Percentiles rank a stretch among this genome's conserved stretches.
phyloP scores from a whole-genome alignment of 2,888 invertebrate species.

The Polyploca ridens region DNA sequence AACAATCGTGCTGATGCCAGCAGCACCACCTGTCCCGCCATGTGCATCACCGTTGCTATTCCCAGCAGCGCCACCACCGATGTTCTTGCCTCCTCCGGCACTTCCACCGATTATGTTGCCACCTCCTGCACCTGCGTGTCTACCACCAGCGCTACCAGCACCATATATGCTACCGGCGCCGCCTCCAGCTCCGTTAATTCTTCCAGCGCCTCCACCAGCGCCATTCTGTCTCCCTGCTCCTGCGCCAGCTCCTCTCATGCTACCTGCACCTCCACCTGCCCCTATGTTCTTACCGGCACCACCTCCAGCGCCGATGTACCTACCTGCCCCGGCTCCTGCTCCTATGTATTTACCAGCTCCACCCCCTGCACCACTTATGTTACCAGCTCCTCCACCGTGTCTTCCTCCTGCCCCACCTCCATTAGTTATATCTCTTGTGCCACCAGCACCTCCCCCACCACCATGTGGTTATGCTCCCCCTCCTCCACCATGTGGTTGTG shows the following conservation, averaged over 20 bases:
- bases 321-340: slow-evolving; percentile 34
- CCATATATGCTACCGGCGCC: slow-evolving; percentile 32
- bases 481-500: slow-evolving; percentile 41
- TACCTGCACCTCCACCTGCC: slow-evolving; percentile 29
- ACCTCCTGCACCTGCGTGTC: slow-evolving; percentile 23
- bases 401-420: slow-evolving; percentile 45
- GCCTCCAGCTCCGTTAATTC: slow-evolving; percentile 28
- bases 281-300: slow-evolving; percentile 27
- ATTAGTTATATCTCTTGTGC: slow-evolving; percentile 57
- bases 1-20: slow-evolving; percentile 68
- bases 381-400: slow-evolving; percentile 22
- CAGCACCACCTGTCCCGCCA: slow-evolving; percentile 51
- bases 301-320: slow-evolving; percentile 31
- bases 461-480: slow-evolving; percentile 37
- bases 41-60: slow-evolving; percentile 27
- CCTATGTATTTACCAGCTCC: slow-evolving; percentile 34
- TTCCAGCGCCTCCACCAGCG: slow-evolving; percentile 41
- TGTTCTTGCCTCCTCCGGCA: slow-evolving; percentile 35
- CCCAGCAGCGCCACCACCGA: slow-evolving; percentile 39
- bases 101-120: slow-evolving; percentile 33
- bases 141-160: slow-evolving; percentile 33
- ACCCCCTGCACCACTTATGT: slow-evolving; percentile 21
- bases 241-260: slow-evolving; percentile 31
- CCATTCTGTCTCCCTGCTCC: slow-evolving; percentile 31
- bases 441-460: slow-evolving; percentile 50